A percentile compares a stretch with the other conserved stretches of the same genome.
Conservation (phyloP, 2,113 vertebrate genomes). For the Ardeotis arabs region DNA sequence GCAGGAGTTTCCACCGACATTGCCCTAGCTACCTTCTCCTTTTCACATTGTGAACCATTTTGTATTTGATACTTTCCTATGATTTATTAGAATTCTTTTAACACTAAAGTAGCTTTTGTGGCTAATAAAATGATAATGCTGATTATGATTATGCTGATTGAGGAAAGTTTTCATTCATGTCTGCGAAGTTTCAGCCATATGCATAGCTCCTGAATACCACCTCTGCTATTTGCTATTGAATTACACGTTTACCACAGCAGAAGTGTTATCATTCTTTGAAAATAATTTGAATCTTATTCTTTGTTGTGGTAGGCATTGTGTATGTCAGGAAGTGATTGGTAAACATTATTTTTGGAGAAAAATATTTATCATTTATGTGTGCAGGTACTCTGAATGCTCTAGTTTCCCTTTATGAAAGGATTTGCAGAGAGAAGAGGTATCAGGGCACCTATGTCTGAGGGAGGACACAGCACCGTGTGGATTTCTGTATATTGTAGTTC, state of each 20-base stretch:
- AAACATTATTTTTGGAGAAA: background rate
- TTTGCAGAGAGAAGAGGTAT: background rate
- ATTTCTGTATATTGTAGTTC: background rate
- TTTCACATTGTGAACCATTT: background rate
- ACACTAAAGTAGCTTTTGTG: background rate
- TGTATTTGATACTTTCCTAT: background rate
- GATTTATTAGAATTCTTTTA: background rate
- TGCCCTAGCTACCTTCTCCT: background rate
- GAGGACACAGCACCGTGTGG: background rate
- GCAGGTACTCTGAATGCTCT: background rate
- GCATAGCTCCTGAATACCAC: background rate
- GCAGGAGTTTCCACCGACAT: fast-evolving
- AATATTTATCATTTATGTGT: background rate
- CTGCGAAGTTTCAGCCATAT: background rate
- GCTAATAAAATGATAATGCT: background rate
- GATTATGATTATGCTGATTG: background rate
- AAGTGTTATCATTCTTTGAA: background rate
- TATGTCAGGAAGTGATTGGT: background rate
- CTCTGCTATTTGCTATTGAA: background rate
- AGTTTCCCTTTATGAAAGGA: background rate
- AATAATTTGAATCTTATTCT: background rate
- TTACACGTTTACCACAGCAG: background rate
- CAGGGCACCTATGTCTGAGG: background rate
- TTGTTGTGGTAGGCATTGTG: background rate
- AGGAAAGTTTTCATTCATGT: background rate